phyloP scores from a whole-genome alignment of 2,113 vertebrate species.

The Syrmaticus mikado region DNA sequence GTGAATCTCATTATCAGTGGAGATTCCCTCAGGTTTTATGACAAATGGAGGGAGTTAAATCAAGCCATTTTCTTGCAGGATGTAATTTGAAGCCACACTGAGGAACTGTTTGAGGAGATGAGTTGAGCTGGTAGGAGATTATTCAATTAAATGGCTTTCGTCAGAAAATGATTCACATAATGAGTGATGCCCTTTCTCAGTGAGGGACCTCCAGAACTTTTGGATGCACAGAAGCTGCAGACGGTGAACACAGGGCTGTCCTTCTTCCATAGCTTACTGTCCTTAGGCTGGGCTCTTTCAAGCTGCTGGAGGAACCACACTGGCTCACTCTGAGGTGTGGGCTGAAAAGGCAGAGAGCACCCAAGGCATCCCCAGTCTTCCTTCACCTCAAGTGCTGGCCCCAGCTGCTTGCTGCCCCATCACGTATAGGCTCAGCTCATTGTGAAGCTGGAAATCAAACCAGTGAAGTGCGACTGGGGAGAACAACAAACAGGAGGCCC shows the following conservation, averaged over 20 bases:
- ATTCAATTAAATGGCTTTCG: constrained; percentile 6
- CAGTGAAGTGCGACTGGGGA: background rate
- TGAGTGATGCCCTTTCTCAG: background rate
- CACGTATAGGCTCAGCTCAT: background rate
- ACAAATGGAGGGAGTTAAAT: constrained; percentile 36
- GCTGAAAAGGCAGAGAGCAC: background rate
- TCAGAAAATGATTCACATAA: background rate
- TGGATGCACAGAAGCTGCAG: background rate
- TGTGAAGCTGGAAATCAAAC: background rate
- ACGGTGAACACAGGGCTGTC: fast-evolving
- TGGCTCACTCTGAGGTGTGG: background rate
- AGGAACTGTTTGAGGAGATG: constrained; percentile 1
- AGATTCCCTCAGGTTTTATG: background rate
- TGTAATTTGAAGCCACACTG: constrained; percentile 22
- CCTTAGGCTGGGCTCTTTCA: background rate
- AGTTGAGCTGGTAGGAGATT: background rate
- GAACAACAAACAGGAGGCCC: background rate
- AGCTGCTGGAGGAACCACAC: background rate
- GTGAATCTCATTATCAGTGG: constrained; percentile 8
- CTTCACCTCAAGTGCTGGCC: background rate
- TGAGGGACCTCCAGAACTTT: background rate
- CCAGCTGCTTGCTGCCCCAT: fast-evolving
- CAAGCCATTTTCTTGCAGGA: constrained; percentile 7
- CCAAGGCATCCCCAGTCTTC: background rate
- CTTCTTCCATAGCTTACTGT: background rate